Evolutionary conservation across 2,797 vertebrate species (phyloP), one percentile per base, ranked within the genome.

Genomic region (Etheostoma nigrum): DNA sequence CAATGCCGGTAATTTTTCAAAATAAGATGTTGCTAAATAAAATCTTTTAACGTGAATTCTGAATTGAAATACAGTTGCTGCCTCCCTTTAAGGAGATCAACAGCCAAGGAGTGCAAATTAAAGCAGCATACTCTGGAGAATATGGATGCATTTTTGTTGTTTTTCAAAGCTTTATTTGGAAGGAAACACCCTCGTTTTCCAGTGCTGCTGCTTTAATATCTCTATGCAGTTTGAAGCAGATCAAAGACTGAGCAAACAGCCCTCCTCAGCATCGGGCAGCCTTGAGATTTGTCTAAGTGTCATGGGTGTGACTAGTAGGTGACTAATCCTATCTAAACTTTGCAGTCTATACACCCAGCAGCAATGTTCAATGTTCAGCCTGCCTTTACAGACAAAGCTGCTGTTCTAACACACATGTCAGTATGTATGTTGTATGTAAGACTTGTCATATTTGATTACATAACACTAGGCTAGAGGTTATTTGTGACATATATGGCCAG

Each of bases 241-340:
- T 82, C 40, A 67, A 61, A 48, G n/a, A 53, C n/a, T 27, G 0
- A 36, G 63, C 47, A 62, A 47, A 70, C 67, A 75, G 60, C 67
- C 67, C 59, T 72, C 44, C 64, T 67, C 67, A 62, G 74, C 55
- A 81, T 78, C 63, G 36, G 66, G 25, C 78, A 62, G 87, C 81
- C 73, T 77, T 59, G 33, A 88, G 74, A 86, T 85, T 55, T 86
- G 85, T 76, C 75, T 10, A 75, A 78, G 81, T 87, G 86, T 88
- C 82, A 88, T 89, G 93, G 90, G 92, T 85, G 91, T 92, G 91
- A 92, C 90, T 2, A 77, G 59, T 71, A 81, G 60, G 78, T 88
- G 89, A 89, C 89, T 92, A 92, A 94, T 93, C 78, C 90, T 90
- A 78, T 90, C 80, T 89, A 93, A 92, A 93, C 89, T 92, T 82